These are phyloP conservation scores for Ciconia maguari DNA, from an alignment of 2,113 vertebrate genomes.

Conservation along the genomic window DNA sequence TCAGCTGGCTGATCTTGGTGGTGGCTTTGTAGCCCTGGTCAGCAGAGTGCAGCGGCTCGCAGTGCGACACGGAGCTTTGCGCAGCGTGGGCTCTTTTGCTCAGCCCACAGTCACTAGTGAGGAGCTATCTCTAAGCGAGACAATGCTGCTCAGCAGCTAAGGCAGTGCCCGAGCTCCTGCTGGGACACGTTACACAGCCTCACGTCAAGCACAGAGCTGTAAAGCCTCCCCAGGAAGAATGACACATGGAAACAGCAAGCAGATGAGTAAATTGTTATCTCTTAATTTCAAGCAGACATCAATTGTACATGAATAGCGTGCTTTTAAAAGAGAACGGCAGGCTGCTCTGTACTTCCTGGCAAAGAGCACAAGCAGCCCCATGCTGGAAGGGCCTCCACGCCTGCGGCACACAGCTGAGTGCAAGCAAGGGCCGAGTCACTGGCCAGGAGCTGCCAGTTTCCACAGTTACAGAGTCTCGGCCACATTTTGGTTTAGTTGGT, in stretches of 20 bases:
- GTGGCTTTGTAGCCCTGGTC: neutral
- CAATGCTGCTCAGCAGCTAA: neutral
- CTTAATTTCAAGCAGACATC: neutral
- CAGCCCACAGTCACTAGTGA: neutral
- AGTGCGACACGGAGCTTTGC: fast-evolving
- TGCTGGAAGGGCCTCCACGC: neutral
- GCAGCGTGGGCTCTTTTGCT: neutral
- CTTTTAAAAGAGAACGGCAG: neutral
- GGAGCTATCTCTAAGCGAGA: neutral
- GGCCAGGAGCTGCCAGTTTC: neutral
- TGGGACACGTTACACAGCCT: neutral
- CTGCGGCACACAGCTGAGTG: neutral
- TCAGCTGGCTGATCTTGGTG: neutral
- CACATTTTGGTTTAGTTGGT: neutral
- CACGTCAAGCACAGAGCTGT: neutral
- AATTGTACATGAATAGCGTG: neutral
- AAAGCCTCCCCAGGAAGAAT: neutral
- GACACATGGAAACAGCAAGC: neutral
- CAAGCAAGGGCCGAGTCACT: neutral
- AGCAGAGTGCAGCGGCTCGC: neutral
- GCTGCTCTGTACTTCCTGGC: neutral
- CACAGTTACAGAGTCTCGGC: neutral
- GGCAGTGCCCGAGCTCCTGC: neutral
- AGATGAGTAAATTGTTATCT: neutral
- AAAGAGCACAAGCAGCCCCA: neutral